Percentiles rank a stretch among this genome's conserved stretches.
These are phyloP conservation scores for Xylocampa areola DNA, from an alignment of 2,888 invertebrate species.

Conservation along the genomic window DNA sequence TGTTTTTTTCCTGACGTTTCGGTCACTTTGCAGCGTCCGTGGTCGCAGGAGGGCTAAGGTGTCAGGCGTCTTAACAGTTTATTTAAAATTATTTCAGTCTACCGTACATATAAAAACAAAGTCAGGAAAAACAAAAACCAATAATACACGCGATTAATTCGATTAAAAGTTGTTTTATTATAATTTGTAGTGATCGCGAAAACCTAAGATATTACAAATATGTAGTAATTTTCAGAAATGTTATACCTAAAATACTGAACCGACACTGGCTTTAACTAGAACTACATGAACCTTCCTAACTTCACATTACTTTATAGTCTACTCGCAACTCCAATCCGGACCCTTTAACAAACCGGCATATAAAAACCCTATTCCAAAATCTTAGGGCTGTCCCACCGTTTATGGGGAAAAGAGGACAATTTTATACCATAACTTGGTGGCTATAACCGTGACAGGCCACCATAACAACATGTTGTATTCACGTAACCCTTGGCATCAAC, in stretches of 20 bases:
- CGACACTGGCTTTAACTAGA: background rate
- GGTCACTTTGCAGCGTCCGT: too few relatives aligned
- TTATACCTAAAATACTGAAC: background rate
- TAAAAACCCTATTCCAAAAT: slow-evolving; percentile 41
- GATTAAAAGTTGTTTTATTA: too few relatives aligned
- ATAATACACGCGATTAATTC: too few relatives aligned
- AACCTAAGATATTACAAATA: too few relatives aligned
- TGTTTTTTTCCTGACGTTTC: too few relatives aligned
- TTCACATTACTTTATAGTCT: slow-evolving; percentile 1
- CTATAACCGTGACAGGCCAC: slow-evolving; percentile 58
- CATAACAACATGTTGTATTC: slow-evolving; percentile 59
- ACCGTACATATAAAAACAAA: too few relatives aligned
- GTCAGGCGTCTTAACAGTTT: too few relatives aligned
- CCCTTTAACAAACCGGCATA: slow-evolving; percentile 22
- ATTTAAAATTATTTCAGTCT: too few relatives aligned
- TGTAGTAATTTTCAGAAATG: too few relatives aligned
- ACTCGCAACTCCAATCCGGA: slow-evolving; percentile 5
- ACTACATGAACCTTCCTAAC: background rate
- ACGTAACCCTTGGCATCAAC: slow-evolving; percentile 58
- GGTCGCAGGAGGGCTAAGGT: too few relatives aligned
- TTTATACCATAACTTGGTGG: slow-evolving; percentile 58
- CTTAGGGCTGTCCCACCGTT: slow-evolving; percentile 19
- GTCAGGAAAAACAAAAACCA: too few relatives aligned
- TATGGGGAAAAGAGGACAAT: slow-evolving; percentile 47
- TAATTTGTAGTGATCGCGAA: too few relatives aligned